These are phyloP conservation scores for Arrhopalites spinosus DNA, from an alignment of 2,888 invertebrate genomes.

Conservation along the genomic window DNA sequence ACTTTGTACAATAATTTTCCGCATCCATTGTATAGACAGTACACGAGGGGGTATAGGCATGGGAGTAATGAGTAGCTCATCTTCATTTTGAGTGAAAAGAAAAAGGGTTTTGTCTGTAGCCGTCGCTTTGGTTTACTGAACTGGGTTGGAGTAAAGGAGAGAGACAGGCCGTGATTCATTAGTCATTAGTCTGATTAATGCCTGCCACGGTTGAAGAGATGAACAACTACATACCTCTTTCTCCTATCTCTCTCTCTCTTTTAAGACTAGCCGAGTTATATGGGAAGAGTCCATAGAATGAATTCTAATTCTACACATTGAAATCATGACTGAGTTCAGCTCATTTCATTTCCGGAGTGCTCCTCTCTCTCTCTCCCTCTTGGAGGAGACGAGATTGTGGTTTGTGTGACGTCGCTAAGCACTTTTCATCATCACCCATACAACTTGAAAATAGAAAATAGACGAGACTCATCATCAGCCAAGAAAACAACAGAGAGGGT, in stretches of 20 bases:
- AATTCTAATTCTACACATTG: conserved; percentile 8
- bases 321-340: conserved; percentile 20
- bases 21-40: no score
- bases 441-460: no score
- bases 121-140: not conserved
- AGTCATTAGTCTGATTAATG: conserved; percentile 45
- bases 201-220: conserved; percentile 15
- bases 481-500: not conserved
- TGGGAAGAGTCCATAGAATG: not conserved
- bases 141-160: not conserved
- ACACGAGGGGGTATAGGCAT: no score
- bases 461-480: not conserved
- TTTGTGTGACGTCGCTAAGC: conserved; percentile 22
- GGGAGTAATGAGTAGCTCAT: no score
- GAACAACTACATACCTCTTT: conserved; percentile 6
- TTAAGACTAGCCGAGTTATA: not conserved
- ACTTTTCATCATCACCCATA: conserved; percentile 18
- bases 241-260: not conserved
- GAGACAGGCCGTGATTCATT: conserved; percentile 35
- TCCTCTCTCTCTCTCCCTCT: conserved; percentile 11
- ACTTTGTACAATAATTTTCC: no score
- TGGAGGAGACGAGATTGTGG: conserved; percentile 23
- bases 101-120: not conserved
- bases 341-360: conserved; percentile 38
- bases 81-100: no score